Percentiles rank a stretch among this genome's conserved stretches.
Evolutionary conservation across 2,888 invertebrate species (phyloP).

Genomic region (Trypoxylon attenuatum): DNA sequence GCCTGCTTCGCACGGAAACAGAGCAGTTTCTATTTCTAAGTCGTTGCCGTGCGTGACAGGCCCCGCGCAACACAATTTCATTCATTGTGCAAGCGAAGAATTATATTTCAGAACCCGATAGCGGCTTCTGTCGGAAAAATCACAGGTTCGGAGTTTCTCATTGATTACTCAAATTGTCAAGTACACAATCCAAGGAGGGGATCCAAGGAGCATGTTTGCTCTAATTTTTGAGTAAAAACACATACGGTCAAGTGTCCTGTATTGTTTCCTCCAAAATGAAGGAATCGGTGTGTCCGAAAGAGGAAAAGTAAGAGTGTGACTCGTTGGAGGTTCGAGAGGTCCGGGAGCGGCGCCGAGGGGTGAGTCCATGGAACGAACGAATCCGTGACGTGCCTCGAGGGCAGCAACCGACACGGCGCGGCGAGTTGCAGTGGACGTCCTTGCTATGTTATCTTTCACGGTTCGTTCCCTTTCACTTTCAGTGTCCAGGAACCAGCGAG

Average conservation of each 20-base stretch:
- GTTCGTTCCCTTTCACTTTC: slow-evolving; percentile 74
- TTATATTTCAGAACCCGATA: slow-evolving; percentile 7
- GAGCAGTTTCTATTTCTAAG: slow-evolving; percentile 25
- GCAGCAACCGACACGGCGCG: slow-evolving; percentile 68
- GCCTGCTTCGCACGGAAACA: slow-evolving; percentile 16
- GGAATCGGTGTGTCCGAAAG: too few species aligned
- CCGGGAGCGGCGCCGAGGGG: too few species aligned
- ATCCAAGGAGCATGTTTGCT: too few species aligned
- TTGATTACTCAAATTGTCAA: too few species aligned
- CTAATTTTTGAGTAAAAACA: too few species aligned
- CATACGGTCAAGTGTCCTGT: too few species aligned
- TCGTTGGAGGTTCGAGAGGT: too few species aligned
- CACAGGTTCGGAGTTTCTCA: too few species aligned
- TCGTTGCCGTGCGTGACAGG: slow-evolving; percentile 13
- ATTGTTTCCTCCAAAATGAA: too few species aligned
- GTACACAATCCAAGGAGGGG: too few species aligned
- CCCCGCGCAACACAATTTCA: slow-evolving; percentile 13
- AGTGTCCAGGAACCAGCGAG: slow-evolving; percentile 68
- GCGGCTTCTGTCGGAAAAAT: slow-evolving; percentile 1
- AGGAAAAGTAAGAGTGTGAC: too few species aligned
- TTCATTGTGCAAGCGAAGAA: slow-evolving; percentile 10
- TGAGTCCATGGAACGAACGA: slow-evolving; percentile 43
- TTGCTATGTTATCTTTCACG: slow-evolving; percentile 73
- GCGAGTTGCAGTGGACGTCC: slow-evolving; percentile 72
- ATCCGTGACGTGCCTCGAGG: slow-evolving; percentile 65